phyloP scores from a whole-genome alignment of 1,140 invertebrate species.

The Temnothorax curvispinosus region DNA sequence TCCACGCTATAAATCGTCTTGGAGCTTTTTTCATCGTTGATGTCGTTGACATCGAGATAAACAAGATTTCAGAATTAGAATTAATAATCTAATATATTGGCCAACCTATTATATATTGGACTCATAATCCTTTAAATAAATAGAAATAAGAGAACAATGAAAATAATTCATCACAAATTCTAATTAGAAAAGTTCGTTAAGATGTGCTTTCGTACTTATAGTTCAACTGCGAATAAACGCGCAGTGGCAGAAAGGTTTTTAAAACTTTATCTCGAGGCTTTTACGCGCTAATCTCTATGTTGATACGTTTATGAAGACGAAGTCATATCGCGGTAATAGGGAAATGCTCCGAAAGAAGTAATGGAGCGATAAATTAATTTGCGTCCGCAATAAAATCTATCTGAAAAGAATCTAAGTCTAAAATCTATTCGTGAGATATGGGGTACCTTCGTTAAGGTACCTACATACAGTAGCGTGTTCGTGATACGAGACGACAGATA shows the following conservation, averaged over 20 bases:
- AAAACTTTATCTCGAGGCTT: not conserved
- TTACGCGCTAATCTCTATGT: slow-evolving; percentile 23
- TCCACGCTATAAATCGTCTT: not conserved
- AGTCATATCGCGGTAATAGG: slow-evolving; percentile 9
- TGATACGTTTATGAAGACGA: slow-evolving; percentile 31
- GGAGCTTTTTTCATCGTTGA: too few relatives aligned
- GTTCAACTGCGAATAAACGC: too few relatives aligned
- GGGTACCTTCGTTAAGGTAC: slow-evolving; percentile 24
- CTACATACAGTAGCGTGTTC: not conserved
- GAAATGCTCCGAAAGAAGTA: not conserved
- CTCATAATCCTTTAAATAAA: not conserved
- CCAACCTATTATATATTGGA: not conserved
- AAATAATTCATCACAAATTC: not conserved
- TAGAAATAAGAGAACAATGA: not conserved
- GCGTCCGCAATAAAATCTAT: not conserved
- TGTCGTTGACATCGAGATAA: not conserved
- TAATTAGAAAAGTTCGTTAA: not conserved
- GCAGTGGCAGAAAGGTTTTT: not conserved
- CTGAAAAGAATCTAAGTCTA: not conserved
- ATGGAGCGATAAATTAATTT: slow-evolving; percentile 59
- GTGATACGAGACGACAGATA: slow-evolving; percentile 36
- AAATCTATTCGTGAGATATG: not conserved
- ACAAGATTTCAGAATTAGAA: not conserved
- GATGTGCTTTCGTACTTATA: not conserved
- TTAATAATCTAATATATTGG: not conserved